These are phyloP conservation scores for Odontamblyopus lacepedii DNA, from an alignment of 2,797 vertebrate genomes.

Conservation along the genomic window DNA sequence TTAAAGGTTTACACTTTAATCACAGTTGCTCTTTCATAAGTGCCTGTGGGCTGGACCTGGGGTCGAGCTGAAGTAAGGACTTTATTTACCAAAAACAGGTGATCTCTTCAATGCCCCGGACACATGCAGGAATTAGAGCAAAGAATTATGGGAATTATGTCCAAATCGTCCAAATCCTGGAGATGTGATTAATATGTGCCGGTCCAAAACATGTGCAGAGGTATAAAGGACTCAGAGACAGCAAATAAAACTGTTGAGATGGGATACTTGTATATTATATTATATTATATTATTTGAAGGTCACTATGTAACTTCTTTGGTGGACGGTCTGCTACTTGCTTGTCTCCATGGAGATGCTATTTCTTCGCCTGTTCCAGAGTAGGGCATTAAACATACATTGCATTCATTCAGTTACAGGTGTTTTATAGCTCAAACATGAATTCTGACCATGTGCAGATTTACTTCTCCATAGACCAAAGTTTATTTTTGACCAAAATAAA, in stretches of 20 bases:
- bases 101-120: conserved; percentile 39
- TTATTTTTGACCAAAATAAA: no score
- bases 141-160: conserved; percentile 20
- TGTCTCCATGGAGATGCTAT: no score
- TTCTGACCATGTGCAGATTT: no score
- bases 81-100: conserved; percentile 52
- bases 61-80: conserved; percentile 49
- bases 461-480: no score
- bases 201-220: conserved; percentile 16
- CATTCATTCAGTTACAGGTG: no score
- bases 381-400: no score
- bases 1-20: conserved; percentile 75
- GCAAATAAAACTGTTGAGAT: background rate
- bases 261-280: no score
- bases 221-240: background rate
- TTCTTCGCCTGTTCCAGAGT: no score
- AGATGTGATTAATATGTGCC: conserved; percentile 42
- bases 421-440: no score
- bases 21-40: conserved; percentile 68
- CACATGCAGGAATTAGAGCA: conserved; percentile 51
- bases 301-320: no score
- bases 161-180: conserved; percentile 33
- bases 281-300: no score
- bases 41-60: conserved; percentile 31
- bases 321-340: no score